Base-by-base conservation (phyloP, 2,113 vertebrate genomes). In the Chauna torquata region DNA sequence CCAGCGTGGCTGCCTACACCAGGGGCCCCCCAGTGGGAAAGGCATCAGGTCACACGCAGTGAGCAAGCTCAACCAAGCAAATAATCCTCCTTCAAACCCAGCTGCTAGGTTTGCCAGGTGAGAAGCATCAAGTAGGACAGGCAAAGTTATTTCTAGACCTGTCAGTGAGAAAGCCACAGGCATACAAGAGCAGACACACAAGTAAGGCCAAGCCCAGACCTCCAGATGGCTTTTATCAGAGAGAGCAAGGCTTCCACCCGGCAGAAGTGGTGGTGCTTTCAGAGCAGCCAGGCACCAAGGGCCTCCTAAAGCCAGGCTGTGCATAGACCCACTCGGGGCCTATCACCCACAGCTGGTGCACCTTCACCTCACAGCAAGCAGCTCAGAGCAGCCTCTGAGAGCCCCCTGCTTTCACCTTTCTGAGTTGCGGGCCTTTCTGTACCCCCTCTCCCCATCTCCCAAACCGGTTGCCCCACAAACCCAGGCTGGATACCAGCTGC, bases 11-110 rank as follows among this genome's bases (percentile, higher is more conserved):
- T 34, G 80, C n/a, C 7, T 24, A 18, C 7, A 79, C 14, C 4
- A 12, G 10, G 5, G 4, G 9, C 11, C 1, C 4, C 25, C 10
- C 34, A 0, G 2, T 0, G 49, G 34, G 11, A 18, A 27, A 40
- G 12, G 1, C 44, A 64, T 18, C 22, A 6, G 1, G 28, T 12
- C 72, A 75, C 11, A 2, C 0, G 1, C 27, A 40, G 19, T 4
- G 3, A 52, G 5, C 8, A 42, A 83, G 24, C 9, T 52, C 36
- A 85, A 8, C 15, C 16, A 28, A 34, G 17, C 27, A 47, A 52
- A 23, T 22, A 49, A 20, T 1, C 86, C 49, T 38, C 32, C 71
- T 71, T 24, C 20, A 84, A 84, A 17, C 5, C 8, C 61, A 84
- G 22, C 16, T 62, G 9, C 16, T 4, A 7, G 64, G 36, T 3